phyloP scores from a whole-genome alignment of 2,113 vertebrate genomes.

The Gracilinanus agilis region DNA sequence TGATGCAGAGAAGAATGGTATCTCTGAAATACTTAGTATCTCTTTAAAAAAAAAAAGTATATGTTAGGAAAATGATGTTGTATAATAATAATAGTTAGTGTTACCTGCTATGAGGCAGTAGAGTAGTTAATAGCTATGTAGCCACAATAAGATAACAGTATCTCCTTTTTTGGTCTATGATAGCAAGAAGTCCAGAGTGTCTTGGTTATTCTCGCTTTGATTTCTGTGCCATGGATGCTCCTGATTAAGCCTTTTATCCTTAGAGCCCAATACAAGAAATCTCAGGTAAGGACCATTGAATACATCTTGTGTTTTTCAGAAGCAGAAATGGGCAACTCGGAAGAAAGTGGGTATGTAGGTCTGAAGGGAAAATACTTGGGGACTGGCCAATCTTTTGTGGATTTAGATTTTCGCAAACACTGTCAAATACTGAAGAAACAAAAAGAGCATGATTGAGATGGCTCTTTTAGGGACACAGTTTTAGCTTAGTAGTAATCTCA shows the following conservation, averaged over 20 bases:
- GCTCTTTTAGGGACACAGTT: background rate
- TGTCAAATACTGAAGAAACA: background rate
- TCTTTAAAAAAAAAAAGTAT: background rate
- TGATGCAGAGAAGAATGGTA: background rate
- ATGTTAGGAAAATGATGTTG: background rate
- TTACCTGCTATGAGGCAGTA: background rate
- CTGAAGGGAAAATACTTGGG: background rate
- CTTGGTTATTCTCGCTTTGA: slow-evolving; percentile 87
- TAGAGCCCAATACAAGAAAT: slow-evolving; percentile 82
- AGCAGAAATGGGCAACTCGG: background rate
- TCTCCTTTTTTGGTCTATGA: slow-evolving; percentile 40
- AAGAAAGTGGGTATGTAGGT: accelerated
- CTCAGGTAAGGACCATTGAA: slow-evolving; percentile 55
- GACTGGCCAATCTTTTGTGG: accelerated
- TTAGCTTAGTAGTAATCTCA: background rate
- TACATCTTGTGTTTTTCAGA: background rate
- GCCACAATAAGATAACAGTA: background rate
- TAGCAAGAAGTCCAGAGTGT: slow-evolving; percentile 89
- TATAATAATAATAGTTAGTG: background rate
- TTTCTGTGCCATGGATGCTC: slow-evolving; percentile 90
- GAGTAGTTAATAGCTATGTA: background rate
- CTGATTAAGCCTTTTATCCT: slow-evolving; percentile 89
- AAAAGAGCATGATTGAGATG: background rate
- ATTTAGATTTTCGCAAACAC: background rate
- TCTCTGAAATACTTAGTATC: background rate